Evolutionary conservation across 1,140 invertebrate species (phyloP), one percentile per base, ranked within the genome.

Genomic region (Drosophila tsacasi): DNA sequence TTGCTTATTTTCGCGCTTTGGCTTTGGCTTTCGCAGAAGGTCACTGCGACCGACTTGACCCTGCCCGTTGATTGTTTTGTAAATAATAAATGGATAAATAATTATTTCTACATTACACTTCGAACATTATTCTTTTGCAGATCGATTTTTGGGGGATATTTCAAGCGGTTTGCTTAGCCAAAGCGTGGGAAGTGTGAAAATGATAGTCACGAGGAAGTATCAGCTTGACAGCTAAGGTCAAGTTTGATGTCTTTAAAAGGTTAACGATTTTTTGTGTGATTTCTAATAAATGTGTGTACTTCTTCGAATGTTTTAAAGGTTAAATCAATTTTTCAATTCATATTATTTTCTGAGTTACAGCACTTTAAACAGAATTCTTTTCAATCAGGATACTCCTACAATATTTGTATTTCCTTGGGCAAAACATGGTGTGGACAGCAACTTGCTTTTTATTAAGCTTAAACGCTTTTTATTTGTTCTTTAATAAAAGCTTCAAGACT

Each of bases 1-100:
- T 30, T 59, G 37, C 35, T 46, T 30, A 46, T 76, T 76, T 50
- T 50, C 61, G 32, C 35, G 32, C n/a, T 47, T 23, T 37, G 52
- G 32, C 32, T 37, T 54, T 54, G 50, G 27, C 19, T 25, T 15
- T 13, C 21, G 3, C 19, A 17, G 39, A 79, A 62, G 75, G 69
- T 76, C 50, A 75, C 6, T 15, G 10, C 21, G 19, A 27, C 46
- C 30, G 25, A n/a, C 46, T 47, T 55, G 74, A 60, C 74, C 74
- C 44, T 83, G 61, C 23, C 17, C n/a, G 50, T 42, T 82, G 46
- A 66, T 63, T 77, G 49, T 72, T 71, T 47, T 58, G 59, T 76
- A 79, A 83, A 83, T 83, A 83, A 83, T 76, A 67, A 71, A 79
- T 79, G 44, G 3, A 7, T 23, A 81, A 66, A 62, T 66, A 73